Base-by-base conservation (phyloP, 2,113 vertebrate genomes). In the Coturnix japonica region DNA sequence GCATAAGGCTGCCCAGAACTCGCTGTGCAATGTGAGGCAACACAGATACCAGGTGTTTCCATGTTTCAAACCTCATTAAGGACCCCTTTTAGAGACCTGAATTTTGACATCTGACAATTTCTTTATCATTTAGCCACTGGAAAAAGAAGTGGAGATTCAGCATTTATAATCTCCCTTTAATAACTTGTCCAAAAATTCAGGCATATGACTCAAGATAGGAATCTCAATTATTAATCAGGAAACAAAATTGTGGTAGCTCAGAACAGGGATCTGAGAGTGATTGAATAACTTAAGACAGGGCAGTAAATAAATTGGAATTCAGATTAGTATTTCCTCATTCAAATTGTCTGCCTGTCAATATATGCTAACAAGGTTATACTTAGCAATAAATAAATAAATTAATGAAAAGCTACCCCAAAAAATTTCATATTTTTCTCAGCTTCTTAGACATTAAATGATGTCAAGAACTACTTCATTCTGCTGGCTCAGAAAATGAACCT, bases 251-350 rank as follows among this genome's bases (percentile, higher is more conserved):
- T 15, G 46, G 25, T 19, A 76, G 28, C 26, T 77, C 79, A 64
- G 69, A 90, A 85, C n/a, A 78, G 30, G 64, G 7, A 11, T 81
- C n/a, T 91, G 73, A 67, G 31, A 20, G 12, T 30, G 28, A 67
- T n/a, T 33, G 15, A 83, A 6, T 31, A 76, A 77, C 39, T 80
- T 81, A 57, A 71, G 47, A 51, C 14, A 87, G 8, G 8, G 28
- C 6, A 77, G 43, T 67, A 57, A 91, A 67, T 51, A 74, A 90
- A 74, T 57, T 89, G 65, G 81, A 49, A 56, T 2, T 37, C 3
- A 60, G 83, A 73, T 86, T 59, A 57, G 59, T 25, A n/a, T 54
- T 72, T 81, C n/a, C 77, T 85, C 65, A 78, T 90, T 86, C 35
- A 85, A 75, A 56, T 21, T 72, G n/a, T 66, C 54, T 90, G 70